Base-by-base conservation (phyloP, 2,888 invertebrate species). In the Polyommatus iphigenia region DNA sequence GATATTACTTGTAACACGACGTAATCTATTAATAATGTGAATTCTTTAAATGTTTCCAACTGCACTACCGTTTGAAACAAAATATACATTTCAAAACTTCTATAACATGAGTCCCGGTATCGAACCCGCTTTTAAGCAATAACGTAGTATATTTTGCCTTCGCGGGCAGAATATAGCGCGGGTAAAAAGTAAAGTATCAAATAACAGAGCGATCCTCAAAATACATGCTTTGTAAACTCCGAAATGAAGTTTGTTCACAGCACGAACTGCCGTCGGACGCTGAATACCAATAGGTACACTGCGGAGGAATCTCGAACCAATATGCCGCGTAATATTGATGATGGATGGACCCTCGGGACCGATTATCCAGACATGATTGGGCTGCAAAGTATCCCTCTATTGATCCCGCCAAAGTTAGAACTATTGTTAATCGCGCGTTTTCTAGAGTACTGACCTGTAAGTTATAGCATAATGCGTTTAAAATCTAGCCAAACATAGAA, bases 291-390 rank as follows among this genome's bases (percentile, higher is more conserved):
- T 78, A 71, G 76, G 72, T 73, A 46, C 18, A 59, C 77, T 46
- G 41, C 72, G 46, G 41, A 41, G 24, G 78, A 78, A 80, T 80
- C 80, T 76, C 50, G 78, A 71, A 73, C 78, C 67, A 41, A 77
- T 78, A 79, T 59, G 79, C 79, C 79, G 54, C 76, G 78, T 78
- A 79, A 80, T 76, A 78, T 62, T 78, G 73, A 78, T 78, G 78
- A 78, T 73, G 78, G 78, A 78, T 78, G 29, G 78, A 46, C 78
- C 72, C 62, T 18, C 6, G 78, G 62, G 78, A 78, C 59, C 78
- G 72, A 78, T 78, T 78, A 78, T 73, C 41, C 59, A 73, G 18
- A 78, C 78, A 78, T 78, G 78, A 78, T 78, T 62, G 78, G 59
- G 72, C 73, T 73, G 13, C 41, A 75, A 78, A 78, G 73, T 78